Base-by-base conservation (phyloP, 2,888 invertebrate species). In the Erannis defoliaria region DNA sequence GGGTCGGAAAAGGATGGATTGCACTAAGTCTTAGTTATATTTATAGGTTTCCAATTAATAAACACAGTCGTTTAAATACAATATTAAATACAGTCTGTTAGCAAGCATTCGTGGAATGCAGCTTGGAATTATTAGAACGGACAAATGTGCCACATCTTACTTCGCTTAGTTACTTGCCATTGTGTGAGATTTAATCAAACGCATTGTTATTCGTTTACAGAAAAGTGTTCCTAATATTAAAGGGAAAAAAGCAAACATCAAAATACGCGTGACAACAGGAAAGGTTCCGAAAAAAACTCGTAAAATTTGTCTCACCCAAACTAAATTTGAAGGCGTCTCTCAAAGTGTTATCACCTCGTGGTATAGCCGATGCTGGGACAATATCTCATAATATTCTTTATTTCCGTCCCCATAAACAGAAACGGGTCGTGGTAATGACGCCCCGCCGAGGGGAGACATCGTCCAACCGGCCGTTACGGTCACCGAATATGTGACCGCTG, bases 301-400 rank as follows among this genome's bases (percentile, higher is more conserved):
- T 86, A 85, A 85, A 86, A 88, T 82, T 84, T 86, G 88, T 87
- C 81, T 76, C 64, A 67, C 70, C 71, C 64, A 75, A 78, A 81
- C 82, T 80, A 86, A 86, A 88, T 86, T 88, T 84, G 81, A 80
- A 78, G 72, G 73, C 72, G 74, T 73, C 80, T 77, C 85, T 74
- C 72, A 71, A 84, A 88, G 84, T 84, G 87, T 88, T 91, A 90
- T 90, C 90, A 90, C 90, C 89, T 90, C 85, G 83, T 90, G 81
- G 84, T 84, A 87, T 86, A 81, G 84, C 81, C 84, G 81, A 87
- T 86, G 81, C 86, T 80, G 79, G 86, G 83, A 88, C 87, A 85
- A 91, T 90, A 89, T 92, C 89, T 90, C 90, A 90, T 90, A 89
- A 91, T 90, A 89, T 91, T 90, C 92, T 91, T 92, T 91, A 92